Percentiles rank a stretch among this genome's conserved stretches.
phyloP scores from a whole-genome alignment of 2,113 vertebrate species.

The human region GRCh38 chrX:13470001-13470500 shows the following conservation, averaged over 20 bases:
- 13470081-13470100: not conserved
- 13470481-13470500: not conserved
- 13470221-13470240: not conserved
- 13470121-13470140: not conserved
- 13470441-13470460: not conserved
- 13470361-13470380: not conserved
- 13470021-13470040: too few relatives aligned
- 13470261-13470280: not conserved
- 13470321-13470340: conserved; percentile 1
- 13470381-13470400: not conserved
- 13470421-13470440: not conserved
- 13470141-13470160: not conserved
- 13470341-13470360: not conserved
- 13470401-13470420: not conserved
- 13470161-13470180: not conserved
- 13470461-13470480: not conserved
- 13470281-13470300: not conserved
- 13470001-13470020: too few relatives aligned
- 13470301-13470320: not conserved
- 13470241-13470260: not conserved
- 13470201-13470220: not conserved
- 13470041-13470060: too few relatives aligned
- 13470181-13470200: not conserved
- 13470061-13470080: too few relatives aligned
- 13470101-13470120: not conserved